Conservation (phyloP, 2,797 vertebrate species). For the Hephaestus fuliginosus region DNA sequence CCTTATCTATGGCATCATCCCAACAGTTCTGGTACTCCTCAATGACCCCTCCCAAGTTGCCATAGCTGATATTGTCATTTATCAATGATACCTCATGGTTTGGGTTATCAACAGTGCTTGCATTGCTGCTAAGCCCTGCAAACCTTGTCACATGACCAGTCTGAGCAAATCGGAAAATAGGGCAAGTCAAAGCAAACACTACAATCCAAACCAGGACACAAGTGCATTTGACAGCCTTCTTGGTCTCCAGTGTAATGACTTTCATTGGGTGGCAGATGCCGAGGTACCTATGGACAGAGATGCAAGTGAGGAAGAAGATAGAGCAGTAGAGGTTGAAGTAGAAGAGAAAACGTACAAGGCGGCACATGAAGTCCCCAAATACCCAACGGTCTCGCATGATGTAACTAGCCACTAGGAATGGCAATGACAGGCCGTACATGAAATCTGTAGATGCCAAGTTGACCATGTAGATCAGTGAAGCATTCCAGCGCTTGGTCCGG, state of each 20-base stretch:
- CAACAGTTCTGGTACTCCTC: conserved; percentile 86
- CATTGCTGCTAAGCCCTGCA: conserved; percentile 40
- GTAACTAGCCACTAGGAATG: conserved; percentile 89
- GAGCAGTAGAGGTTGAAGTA: conserved; percentile 91
- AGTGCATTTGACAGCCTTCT: conserved; percentile 86
- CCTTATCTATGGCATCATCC: conserved; percentile 90
- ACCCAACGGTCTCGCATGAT: conserved; percentile 88
- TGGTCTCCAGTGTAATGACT: conserved; percentile 87
- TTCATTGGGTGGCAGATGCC: conserved; percentile 91
- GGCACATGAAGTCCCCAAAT: conserved; percentile 91
- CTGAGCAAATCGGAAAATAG: conserved; percentile 90
- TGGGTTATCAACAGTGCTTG: conserved; percentile 23
- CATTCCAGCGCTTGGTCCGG: conserved; percentile 87
- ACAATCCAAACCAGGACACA: conserved; percentile 88
- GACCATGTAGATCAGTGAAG: conserved; percentile 91
- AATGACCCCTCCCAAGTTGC: conserved; percentile 5
- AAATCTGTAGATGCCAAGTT: conserved; percentile 90
- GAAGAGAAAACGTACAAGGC: conserved; percentile 89
- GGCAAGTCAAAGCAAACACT: conserved; percentile 88
- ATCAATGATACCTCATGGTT: conserved; percentile 20
- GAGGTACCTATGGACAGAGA: conserved; percentile 90
- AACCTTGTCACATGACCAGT: conserved; percentile 80
- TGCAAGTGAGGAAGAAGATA: conserved; percentile 91
- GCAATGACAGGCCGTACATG: conserved; percentile 90
- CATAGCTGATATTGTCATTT: conserved; percentile 53